phyloP scores from a whole-genome alignment of 1,140 invertebrate genomes.

The Dreissena rostriformis region DNA sequence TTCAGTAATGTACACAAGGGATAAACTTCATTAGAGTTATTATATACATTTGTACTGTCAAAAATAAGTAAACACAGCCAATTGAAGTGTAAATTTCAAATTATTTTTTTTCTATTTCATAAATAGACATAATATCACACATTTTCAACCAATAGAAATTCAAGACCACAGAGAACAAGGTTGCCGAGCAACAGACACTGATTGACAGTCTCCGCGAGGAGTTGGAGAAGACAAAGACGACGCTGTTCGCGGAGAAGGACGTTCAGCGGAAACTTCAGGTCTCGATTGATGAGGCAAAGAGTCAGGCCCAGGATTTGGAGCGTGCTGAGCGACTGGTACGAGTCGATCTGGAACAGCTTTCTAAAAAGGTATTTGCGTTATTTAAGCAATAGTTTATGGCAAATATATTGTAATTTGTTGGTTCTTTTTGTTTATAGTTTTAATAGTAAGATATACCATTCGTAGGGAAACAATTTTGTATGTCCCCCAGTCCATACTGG shows the following conservation, averaged over 20 bases:
- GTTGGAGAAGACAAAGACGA: slow-evolving; percentile 71
- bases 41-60: too few species aligned
- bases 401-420: too few species aligned
- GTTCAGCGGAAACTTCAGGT: slow-evolving; percentile 70
- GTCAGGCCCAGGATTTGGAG: slow-evolving; percentile 76
- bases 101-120: too few species aligned
- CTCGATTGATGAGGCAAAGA: slow-evolving; percentile 71
- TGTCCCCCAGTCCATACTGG: too few species aligned
- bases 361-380: slow-evolving; percentile 70
- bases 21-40: too few species aligned
- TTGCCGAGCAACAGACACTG: slow-evolving; percentile 73
- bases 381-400: too few species aligned
- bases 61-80: too few species aligned
- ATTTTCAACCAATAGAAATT: slow-evolving; percentile 74
- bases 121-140: neutral
- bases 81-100: too few species aligned
- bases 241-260: slow-evolving; percentile 71
- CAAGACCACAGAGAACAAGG: slow-evolving; percentile 77
- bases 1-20: too few species aligned
- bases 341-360: slow-evolving; percentile 78
- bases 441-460: too few species aligned
- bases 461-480: too few species aligned
- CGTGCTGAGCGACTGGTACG: slow-evolving; percentile 78
- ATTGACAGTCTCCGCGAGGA: slow-evolving; percentile 74
- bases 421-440: too few species aligned